Percentiles rank a stretch among this genome's conserved stretches.
phyloP scores from a whole-genome alignment of 1,140 invertebrate species.

The Heliothis subflexa region DNA sequence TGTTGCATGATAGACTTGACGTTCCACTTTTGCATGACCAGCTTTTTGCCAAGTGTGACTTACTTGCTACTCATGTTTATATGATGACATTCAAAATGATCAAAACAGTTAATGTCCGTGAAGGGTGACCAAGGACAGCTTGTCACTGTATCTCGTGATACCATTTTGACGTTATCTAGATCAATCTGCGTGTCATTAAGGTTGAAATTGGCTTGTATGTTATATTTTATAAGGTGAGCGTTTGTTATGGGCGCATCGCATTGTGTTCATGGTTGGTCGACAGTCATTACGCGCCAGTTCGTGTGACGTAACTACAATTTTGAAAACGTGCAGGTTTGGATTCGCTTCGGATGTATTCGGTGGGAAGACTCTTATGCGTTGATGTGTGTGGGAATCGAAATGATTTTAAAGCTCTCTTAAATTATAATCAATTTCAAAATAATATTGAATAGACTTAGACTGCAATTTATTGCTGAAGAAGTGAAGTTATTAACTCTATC shows the following conservation, averaged over 20 bases:
- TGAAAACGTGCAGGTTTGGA: constrained; percentile 12
- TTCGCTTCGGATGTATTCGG: background rate
- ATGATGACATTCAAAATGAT: constrained; percentile 40
- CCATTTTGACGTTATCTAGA: background rate
- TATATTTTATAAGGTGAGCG: background rate
- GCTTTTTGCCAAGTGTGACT: background rate
- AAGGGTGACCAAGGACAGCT: constrained; percentile 58
- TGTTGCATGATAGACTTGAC: constrained; percentile 15
- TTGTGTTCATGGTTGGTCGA: constrained; percentile 69
- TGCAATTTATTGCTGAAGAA: no score
- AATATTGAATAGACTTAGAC: no score
- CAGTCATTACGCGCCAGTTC: constrained; percentile 54
- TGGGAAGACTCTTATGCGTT: no score
- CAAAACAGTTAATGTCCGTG: constrained; percentile 53
- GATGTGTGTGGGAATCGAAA: no score
- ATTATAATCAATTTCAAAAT: no score
- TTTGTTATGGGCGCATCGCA: constrained; percentile 52
- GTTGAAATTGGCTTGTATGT: constrained; percentile 20
- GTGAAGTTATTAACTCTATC: no score
- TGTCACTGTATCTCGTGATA: constrained; percentile 19
- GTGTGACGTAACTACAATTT: constrained; percentile 46
- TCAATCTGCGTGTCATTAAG: background rate
- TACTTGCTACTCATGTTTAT: background rate
- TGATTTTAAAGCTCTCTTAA: no score
- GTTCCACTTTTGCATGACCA: constrained; percentile 24